Conservation (phyloP, 2,113 vertebrate genomes). For the Connochaetes taurinus region DNA sequence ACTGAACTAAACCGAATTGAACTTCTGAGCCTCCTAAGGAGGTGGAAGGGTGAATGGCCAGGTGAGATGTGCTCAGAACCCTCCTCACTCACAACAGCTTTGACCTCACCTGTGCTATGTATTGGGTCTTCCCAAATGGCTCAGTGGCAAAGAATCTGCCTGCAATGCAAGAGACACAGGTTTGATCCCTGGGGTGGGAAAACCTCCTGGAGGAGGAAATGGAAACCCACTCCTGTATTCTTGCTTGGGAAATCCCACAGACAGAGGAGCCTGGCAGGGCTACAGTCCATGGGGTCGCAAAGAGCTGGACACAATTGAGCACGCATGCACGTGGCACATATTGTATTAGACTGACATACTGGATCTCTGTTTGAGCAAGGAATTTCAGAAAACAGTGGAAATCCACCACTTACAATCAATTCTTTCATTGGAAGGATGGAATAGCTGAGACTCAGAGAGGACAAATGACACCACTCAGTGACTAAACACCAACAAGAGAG, state of each 20-base stretch:
- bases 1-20: too few species aligned
- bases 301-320: background rate
- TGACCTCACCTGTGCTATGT: background rate
- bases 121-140: background rate
- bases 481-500: background rate
- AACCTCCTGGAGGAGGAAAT: background rate
- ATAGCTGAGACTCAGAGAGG: background rate
- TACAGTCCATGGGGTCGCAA: background rate
- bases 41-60: too few species aligned
- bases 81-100: background rate
- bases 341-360: rapidly evolving
- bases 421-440: too few species aligned
- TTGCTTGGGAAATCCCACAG: background rate
- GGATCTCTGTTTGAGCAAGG: background rate
- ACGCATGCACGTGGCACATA: rapidly evolving
- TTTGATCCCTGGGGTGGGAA: background rate
- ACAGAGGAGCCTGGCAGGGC: background rate
- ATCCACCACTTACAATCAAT: background rate
- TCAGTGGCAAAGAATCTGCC: background rate
- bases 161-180: background rate
- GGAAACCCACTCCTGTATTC: background rate
- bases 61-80: rapidly evolving
- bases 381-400: too few species aligned
- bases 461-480: background rate
- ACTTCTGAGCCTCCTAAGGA: background rate